Percentiles rank a stretch among this genome's conserved stretches.
Evolutionary conservation across 2,888 invertebrate species (phyloP).

Genomic region (Sesamia inferens): DNA sequence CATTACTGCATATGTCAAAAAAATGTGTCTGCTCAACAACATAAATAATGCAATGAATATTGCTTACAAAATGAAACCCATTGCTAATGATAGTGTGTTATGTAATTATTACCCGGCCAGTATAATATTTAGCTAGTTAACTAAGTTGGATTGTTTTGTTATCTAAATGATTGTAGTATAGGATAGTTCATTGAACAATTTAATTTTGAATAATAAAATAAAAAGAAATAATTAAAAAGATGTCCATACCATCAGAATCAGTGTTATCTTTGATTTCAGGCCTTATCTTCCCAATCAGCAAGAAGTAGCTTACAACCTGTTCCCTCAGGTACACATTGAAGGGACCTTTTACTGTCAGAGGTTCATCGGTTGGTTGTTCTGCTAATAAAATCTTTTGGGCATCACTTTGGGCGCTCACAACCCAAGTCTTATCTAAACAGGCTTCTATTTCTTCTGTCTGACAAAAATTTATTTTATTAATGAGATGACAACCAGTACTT

Average conservation of each 20-base stretch:
- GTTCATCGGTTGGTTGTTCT: slow-evolving; percentile 90
- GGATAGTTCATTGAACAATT: neutral
- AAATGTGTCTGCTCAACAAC: no score
- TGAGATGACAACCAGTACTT: neutral
- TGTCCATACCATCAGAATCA: slow-evolving; percentile 91
- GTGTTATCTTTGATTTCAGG: slow-evolving; percentile 82
- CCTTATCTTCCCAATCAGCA: slow-evolving; percentile 92
- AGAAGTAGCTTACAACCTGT: slow-evolving; percentile 95
- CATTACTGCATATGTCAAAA: no score
- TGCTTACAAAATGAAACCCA: no score
- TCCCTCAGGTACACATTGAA: slow-evolving; percentile 94
- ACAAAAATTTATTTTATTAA: slow-evolving; percentile 65
- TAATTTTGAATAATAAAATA: neutral
- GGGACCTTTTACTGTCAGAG: slow-evolving; percentile 96
- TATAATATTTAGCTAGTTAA: no score
- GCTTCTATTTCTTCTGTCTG: slow-evolving; percentile 93
- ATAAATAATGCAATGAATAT: no score
- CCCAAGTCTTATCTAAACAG: slow-evolving; percentile 96
- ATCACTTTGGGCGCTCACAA: slow-evolving; percentile 96
- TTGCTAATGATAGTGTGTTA: no score
- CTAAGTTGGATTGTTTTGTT: no score
- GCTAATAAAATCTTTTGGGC: slow-evolving; percentile 93
- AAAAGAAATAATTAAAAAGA: neutral
- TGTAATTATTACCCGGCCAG: no score
- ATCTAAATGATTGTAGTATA: neutral